Evolutionary conservation across 1,140 invertebrate species (phyloP).

Genomic region (Choristoneura fumiferana): DNA sequence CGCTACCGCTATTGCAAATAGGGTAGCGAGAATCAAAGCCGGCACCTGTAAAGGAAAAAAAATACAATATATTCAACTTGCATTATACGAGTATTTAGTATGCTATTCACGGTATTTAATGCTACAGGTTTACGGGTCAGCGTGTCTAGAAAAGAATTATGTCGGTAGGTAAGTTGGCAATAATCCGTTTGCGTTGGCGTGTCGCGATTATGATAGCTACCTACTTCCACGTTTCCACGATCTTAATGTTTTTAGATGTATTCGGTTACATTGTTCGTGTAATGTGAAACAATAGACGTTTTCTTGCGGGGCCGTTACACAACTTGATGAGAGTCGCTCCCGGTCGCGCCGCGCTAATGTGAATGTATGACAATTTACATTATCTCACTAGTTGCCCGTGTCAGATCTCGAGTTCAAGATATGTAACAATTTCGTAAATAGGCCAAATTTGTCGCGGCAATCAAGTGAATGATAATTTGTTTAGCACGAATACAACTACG

Average conservation of each 20-base stretch:
- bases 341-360: not conserved
- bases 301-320: conserved; percentile 43
- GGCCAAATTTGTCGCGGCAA: not conserved
- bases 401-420: conserved; percentile 17
- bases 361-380: conserved; percentile 20
- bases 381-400: conserved; percentile 17
- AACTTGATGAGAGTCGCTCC: conserved; percentile 22
- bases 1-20: conserved; percentile 40
- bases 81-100: not conserved
- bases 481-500: conserved; percentile 4
- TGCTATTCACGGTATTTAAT: not conserved
- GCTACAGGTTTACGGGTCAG: not conserved
- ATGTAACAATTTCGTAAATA: conserved; percentile 21
- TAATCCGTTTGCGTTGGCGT: conserved; percentile 10
- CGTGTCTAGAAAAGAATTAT: not conserved
- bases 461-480: conserved; percentile 6
- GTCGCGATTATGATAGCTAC: conserved; percentile 25
- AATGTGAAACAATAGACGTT: conserved; percentile 44
- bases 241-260: conserved; percentile 40
- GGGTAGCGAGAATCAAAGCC: conserved; percentile 38
- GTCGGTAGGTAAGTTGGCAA: conserved; percentile 13
- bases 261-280: conserved; percentile 42
- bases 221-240: conserved; percentile 44
- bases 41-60: conserved; percentile 52
- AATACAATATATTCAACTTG: not conserved